Evolutionary conservation across 2,113 vertebrate genomes (phyloP), one percentile per base, ranked within the genome.

Genomic region (Isichthys henryi): DNA sequence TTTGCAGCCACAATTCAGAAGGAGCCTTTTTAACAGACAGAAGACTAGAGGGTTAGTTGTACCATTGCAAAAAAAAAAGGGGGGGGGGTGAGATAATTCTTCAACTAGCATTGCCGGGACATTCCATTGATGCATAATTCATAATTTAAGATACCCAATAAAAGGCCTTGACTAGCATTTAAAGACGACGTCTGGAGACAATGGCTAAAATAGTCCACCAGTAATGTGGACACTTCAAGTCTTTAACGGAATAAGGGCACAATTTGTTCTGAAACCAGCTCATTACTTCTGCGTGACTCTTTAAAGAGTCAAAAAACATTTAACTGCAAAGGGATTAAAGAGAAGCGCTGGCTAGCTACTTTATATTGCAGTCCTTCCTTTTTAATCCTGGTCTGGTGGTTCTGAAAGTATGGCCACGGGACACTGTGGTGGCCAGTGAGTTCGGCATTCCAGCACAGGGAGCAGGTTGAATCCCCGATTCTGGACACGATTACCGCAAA

Each of bases 331-430:
- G 35, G 80, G 87, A 90, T 82, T 92, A 90, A 88, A 89, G 88
- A 88, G 87, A 92, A 90, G 92, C 91, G 90, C 90, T 92, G 93
- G 93, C 92, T 91, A 90, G 91, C 91, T 92, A 90, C 88, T 88
- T 89, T 89, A 91, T 91, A 89, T 89, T 83, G 82, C 62, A 88
- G 85, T 83, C 87, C 74, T 94, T 93, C 92, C 91, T 91, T 89
- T 93, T 92, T 90, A 94, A 95, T 95, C 93, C 92, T 91, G 91
- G 89, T 91, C 92, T 93, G 93, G 93, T 90, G 94, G 94, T 94
- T 94, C 93, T 89, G 91, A 46, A 94, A 93, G 93, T 93, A 93
- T 94, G 91, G 93, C 93, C 93, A 93, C 93, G 91, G 93, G 92
- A 94, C 93, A 90, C 92, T 86, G 92, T 56, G 80, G 62, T 90